Conservation (phyloP, 2,113 vertebrate species). For the Sinocyclocheilus anophthalmus region DNA sequence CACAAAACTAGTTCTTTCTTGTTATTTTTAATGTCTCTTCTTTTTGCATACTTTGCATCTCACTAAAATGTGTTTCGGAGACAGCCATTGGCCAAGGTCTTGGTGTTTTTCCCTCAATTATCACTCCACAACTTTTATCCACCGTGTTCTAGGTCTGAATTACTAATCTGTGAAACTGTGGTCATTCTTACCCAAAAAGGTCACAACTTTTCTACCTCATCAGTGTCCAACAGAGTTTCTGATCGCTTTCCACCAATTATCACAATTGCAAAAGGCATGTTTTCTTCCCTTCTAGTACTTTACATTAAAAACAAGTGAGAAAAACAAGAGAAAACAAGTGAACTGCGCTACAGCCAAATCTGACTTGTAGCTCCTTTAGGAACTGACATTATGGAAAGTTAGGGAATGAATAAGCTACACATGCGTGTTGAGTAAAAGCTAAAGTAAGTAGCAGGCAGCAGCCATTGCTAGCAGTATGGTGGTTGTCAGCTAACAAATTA, state of each 20-base stretch:
- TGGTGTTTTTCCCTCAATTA: slow-evolving; percentile 37
- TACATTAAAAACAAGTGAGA: background rate
- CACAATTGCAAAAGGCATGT: background rate
- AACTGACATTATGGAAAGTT: background rate
- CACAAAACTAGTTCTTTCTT: background rate
- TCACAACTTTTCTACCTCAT: background rate
- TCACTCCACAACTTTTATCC: slow-evolving; percentile 18
- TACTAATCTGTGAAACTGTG: slow-evolving; percentile 25
- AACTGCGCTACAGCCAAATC: background rate
- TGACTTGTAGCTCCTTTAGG: too few species aligned
- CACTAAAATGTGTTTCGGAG: background rate
- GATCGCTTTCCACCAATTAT: slow-evolving; percentile 35
- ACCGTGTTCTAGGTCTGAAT: background rate
- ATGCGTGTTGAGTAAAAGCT: too few species aligned
- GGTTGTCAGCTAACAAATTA: too few species aligned
- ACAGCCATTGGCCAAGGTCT: background rate
- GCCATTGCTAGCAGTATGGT: too few species aligned
- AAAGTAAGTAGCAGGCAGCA: too few species aligned
- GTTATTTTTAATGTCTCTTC: background rate
- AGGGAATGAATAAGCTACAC: background rate
- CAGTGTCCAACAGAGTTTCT: slow-evolving; percentile 10
- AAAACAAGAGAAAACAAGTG: background rate
- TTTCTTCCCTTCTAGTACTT: background rate
- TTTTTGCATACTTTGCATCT: background rate
- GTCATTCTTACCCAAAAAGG: slow-evolving; percentile 15